Evolutionary conservation across 2,797 vertebrate species (phyloP).

Genomic region (Choloepus didactylus): DNA sequence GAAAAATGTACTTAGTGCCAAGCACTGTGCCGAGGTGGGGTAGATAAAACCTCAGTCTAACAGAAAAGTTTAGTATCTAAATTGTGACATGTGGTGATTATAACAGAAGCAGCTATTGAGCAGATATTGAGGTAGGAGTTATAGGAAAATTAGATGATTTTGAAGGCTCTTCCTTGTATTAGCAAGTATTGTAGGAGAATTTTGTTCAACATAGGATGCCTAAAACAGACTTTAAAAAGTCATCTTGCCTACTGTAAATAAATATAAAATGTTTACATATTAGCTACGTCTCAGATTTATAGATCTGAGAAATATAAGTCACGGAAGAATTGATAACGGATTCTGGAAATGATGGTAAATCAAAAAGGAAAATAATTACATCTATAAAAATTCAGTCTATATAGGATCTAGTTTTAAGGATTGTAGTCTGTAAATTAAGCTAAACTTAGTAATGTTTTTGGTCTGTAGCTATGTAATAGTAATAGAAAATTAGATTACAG

Average conservation of each 20-base stretch:
- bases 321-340: constrained; percentile 7
- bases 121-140: background rate
- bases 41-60: background rate
- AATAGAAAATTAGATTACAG: constrained; percentile 27
- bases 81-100: constrained; percentile 15
- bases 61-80: constrained; percentile 53
- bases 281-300: background rate
- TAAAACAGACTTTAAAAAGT: constrained; percentile 46
- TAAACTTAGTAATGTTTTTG: constrained; percentile 11
- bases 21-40: background rate
- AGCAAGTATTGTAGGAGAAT: background rate
- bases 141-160: background rate
- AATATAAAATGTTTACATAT: constrained; percentile 39
- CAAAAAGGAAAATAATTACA: background rate
- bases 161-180: background rate
- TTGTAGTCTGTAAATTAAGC: background rate
- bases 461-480: background rate
- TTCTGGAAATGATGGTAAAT: constrained; percentile 56
- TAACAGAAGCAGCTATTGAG: background rate
- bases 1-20: background rate
- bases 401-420: background rate
- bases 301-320: constrained; percentile 31
- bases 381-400: background rate
- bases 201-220: constrained; percentile 16
- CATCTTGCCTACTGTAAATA: background rate